Conservation (phyloP, 2,888 invertebrate species). For the Abrostola triplasia region DNA sequence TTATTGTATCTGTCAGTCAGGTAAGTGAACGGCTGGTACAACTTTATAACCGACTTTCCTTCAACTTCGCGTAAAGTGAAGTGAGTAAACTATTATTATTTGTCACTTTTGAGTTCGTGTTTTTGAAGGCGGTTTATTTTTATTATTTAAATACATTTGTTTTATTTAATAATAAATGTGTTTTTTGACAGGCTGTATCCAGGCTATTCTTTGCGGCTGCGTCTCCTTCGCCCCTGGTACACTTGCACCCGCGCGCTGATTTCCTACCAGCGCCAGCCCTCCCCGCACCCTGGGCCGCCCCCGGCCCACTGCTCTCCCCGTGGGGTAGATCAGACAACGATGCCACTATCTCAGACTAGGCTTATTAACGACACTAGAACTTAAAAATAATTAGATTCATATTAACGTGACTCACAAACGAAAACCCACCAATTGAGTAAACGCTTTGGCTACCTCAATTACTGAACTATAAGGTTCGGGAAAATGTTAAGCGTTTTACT, state of each 20-base stretch:
- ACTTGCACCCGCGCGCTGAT: constrained; percentile 81
- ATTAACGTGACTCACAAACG: constrained; percentile 28
- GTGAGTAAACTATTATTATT: too few relatives aligned
- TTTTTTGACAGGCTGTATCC: constrained; percentile 76
- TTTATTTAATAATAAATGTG: not conserved
- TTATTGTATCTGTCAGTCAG: constrained; percentile 89
- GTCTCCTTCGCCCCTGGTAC: constrained; percentile 80
- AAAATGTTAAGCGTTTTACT: constrained; percentile 50
- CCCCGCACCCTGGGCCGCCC: constrained; percentile 79
- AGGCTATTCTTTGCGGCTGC: constrained; percentile 76
- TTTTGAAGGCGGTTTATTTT: too few relatives aligned
- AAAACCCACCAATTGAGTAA: constrained; percentile 46
- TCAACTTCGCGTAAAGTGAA: too few relatives aligned
- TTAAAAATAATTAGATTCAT: constrained; percentile 5
- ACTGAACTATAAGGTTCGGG: constrained; percentile 34
- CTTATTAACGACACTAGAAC: not conserved
- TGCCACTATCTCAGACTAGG: constrained; percentile 76
- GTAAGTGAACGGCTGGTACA: constrained; percentile 60
- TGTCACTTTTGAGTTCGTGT: too few relatives aligned
- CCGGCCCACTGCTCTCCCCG: constrained; percentile 79
- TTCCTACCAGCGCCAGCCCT: constrained; percentile 77
- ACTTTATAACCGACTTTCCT: too few relatives aligned
- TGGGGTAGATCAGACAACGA: constrained; percentile 84
- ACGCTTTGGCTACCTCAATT: constrained; percentile 54
- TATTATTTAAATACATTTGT: too few relatives aligned